A percentile compares a stretch with the other conserved stretches of the same genome.
Conservation (phyloP, 2,113 vertebrate genomes). For the Stomatorhinus ivindoensis region DNA sequence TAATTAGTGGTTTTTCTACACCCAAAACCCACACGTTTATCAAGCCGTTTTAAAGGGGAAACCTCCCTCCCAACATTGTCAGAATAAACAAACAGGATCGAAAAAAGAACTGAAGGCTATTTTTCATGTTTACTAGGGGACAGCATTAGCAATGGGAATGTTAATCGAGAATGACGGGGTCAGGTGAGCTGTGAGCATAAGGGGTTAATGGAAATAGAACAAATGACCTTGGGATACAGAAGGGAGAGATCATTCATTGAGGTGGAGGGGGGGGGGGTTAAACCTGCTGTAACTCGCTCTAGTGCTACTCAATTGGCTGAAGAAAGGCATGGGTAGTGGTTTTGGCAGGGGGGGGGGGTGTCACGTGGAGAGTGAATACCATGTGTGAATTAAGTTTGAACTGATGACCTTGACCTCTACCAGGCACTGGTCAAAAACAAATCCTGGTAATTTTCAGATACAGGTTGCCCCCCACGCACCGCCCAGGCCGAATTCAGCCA, state of each 20-base stretch:
- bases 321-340: neutral
- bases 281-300: too few relatives aligned
- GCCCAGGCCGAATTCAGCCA: constrained; percentile 14
- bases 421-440: neutral
- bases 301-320: neutral
- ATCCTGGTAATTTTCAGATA: constrained; percentile 10
- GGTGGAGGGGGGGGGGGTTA: neutral
- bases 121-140: neutral
- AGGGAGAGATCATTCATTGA: neutral
- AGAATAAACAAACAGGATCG: neutral
- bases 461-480: neutral
- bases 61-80: neutral
- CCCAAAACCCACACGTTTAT: neutral
- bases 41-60: neutral
- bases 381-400: neutral
- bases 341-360: neutral
- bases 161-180: neutral
- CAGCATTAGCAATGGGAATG: neutral
- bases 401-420: constrained; percentile 7
- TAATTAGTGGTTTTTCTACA: neutral
- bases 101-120: neutral
- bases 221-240: neutral
- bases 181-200: neutral
- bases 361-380: neutral
- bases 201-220: neutral